Base-by-base conservation (phyloP, 1,140 invertebrate species). In the Cydia amplana region DNA sequence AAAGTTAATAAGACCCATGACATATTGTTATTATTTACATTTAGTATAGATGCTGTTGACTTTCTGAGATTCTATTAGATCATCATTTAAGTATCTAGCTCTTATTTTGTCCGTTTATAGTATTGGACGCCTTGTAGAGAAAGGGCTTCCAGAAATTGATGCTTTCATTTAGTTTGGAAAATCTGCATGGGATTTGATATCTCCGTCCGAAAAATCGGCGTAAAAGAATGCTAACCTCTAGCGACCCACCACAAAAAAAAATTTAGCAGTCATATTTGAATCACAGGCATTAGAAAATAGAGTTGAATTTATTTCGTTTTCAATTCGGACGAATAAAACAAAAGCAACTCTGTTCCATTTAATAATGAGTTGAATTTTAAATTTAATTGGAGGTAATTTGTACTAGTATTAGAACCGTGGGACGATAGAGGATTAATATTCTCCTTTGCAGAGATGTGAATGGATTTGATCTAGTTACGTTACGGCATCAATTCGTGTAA, bases 21-120 rank as follows among this genome's bases (percentile, higher is more conserved):
- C 65, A 18, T 70, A 28, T 70, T 70, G 65, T 70, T 16, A 36
- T 70, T 36, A 36, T 70, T 43, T 60, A 60, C 20, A 70, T 43
- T 40, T 40, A 70, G 65, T 40, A 18, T 70, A 70, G 28, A 40
- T n/a, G 65, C 65, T 43, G 65, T 70, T 70, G 65, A 70, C 32
- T 70, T 18, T 70, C 65, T 70, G 32, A 70, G 18, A 70, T 70
- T 70, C 32, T 70, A 70, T 70, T 70, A 70, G 64, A 67, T 16
- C 14, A 28, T 67, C 28, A 67, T 67, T 64, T 64, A 64, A 46
- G 9, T 14, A 49, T 4, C 5, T 51, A 51, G 28, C n/a, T 70
- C 2, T 4, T 43, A 36, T 70, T 70, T 70, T 18, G 65, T 70
- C 65, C 65, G 65, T 70, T 67, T 32, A 25, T 16, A 67, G 5